These are phyloP conservation scores for Daubentonia madagascariensis DNA, from an alignment of 2,113 vertebrate genomes.

Conservation along the genomic window DNA sequence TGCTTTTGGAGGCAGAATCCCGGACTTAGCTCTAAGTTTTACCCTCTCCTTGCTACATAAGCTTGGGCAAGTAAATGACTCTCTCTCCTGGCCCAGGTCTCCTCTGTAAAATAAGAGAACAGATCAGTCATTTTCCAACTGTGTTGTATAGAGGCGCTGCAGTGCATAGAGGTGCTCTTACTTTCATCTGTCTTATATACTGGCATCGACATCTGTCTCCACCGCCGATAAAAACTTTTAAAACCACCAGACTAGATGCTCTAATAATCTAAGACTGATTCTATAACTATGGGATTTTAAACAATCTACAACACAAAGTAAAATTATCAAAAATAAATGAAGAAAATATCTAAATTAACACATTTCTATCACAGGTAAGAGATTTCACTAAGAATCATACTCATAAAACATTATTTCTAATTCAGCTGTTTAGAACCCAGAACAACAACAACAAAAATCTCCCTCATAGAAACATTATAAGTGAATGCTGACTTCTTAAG, in stretches of 20 bases:
- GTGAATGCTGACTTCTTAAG: background rate
- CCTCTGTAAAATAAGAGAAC: background rate
- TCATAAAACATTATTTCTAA: background rate
- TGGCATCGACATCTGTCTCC: background rate
- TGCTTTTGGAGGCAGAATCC: background rate
- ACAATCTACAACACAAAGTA: background rate
- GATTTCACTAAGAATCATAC: background rate
- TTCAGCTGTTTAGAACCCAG: background rate
- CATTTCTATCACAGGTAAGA: background rate
- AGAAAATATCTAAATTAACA: background rate
- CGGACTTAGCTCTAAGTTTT: background rate
- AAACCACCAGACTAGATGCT: background rate
- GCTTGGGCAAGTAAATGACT: background rate
- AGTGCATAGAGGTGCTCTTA: background rate
- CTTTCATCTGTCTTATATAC: background rate
- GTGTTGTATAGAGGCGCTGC: background rate
- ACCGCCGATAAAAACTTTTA: background rate
- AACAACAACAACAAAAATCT: background rate
- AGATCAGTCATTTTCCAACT: background rate
- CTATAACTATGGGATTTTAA: background rate
- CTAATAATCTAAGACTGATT: background rate
- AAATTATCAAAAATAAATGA: background rate
- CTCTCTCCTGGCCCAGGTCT: background rate
- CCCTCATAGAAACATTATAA: background rate
- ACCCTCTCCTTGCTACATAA: background rate